Evolutionary conservation across 2,888 invertebrate species (phyloP).

Genomic region (Drosophila multiciliata): DNA sequence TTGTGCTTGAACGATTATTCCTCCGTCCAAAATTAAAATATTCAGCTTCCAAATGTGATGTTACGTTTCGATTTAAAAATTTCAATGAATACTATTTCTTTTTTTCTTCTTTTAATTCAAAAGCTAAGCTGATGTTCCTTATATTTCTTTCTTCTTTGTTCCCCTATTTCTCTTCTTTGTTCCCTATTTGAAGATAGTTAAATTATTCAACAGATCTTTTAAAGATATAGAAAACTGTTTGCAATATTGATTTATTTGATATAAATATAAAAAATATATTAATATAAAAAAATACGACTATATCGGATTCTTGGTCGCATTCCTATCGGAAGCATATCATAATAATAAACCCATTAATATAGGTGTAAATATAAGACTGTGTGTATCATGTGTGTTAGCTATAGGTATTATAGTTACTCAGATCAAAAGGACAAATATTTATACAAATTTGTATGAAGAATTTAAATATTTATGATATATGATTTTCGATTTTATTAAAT

Average conservation of each 20-base stretch:
- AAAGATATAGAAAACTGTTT: background rate
- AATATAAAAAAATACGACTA: too few species aligned
- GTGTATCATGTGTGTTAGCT: background rate
- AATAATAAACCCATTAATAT: too few species aligned
- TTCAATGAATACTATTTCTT: too few species aligned
- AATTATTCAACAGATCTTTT: background rate
- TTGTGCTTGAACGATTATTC: background rate
- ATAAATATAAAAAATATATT: too few species aligned
- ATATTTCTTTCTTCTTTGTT: background rate
- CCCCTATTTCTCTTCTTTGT: too few species aligned
- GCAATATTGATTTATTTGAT: background rate
- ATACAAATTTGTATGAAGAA: background rate
- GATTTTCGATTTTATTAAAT: too few species aligned
- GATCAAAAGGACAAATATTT: background rate
- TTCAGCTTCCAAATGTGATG: too few species aligned
- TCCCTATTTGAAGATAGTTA: background rate
- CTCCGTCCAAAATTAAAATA: background rate
- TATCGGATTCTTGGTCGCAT: too few species aligned
- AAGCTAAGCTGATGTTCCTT: background rate
- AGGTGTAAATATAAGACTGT: background rate
- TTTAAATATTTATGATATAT: background rate
- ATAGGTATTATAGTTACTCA: background rate
- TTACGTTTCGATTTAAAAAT: too few species aligned
- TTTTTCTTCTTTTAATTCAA: too few species aligned
- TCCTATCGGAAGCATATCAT: too few species aligned